Conservation (phyloP, 2,113 vertebrate species). For the Stercorarius parasiticus region DNA sequence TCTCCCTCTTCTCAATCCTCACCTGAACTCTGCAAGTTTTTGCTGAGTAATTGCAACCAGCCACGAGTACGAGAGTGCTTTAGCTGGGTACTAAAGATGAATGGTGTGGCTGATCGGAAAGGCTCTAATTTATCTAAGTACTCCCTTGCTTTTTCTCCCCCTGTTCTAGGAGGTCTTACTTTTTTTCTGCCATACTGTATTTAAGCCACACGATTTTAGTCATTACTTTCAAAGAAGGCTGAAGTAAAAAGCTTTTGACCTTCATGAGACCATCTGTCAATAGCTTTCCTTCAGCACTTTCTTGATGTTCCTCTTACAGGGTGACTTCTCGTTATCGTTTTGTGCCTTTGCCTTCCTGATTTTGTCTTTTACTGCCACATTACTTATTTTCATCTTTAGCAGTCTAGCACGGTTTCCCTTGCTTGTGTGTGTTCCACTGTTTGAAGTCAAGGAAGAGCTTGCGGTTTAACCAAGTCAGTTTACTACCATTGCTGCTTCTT, state of each 20-base stretch:
- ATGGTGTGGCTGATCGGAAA: not conserved
- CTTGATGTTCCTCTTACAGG: not conserved
- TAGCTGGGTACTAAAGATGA: not conserved
- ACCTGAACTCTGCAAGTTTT: not conserved
- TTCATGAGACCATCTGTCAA: not conserved
- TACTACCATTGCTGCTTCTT: not conserved
- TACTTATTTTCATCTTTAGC: not conserved
- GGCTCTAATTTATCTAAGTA: not conserved
- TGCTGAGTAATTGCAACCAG: not conserved
- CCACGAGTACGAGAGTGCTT: not conserved
- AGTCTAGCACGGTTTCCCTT: not conserved
- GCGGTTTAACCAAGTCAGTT: not conserved
- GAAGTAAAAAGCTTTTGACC: not conserved
- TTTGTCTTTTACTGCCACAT: not conserved
- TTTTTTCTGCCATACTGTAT: not conserved
- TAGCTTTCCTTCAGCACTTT: not conserved
- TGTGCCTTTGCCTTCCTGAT: not conserved
- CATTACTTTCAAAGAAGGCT: not conserved
- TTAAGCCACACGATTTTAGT: not conserved
- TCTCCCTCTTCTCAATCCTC: not conserved
- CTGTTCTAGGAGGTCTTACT: not conserved
- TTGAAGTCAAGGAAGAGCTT: not conserved
- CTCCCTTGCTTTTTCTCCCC: not conserved
- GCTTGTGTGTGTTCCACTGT: not conserved
- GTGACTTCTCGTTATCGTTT: not conserved